A percentile compares a stretch with the other conserved stretches of the same genome.
These are phyloP conservation scores for Metallyticus violacea DNA, from an alignment of 2,888 invertebrate genomes.

Conservation along the genomic window DNA sequence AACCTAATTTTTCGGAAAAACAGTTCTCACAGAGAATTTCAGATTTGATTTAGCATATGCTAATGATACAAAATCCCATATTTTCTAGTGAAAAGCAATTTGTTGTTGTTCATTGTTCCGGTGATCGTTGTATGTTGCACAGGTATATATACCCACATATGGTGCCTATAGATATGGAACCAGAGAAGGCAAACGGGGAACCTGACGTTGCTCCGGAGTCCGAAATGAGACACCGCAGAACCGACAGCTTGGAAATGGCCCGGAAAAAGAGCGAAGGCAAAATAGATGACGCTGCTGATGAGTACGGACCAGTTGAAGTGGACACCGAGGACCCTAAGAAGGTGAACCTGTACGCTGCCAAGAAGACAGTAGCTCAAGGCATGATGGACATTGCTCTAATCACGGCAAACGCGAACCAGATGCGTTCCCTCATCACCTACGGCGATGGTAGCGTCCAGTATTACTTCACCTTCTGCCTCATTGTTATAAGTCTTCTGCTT, in stretches of 20 bases:
- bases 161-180: not conserved
- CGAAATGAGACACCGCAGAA: not conserved
- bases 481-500: slow-evolving; percentile 57
- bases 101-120: too few relatives aligned
- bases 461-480: slow-evolving; percentile 55
- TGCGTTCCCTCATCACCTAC: slow-evolving; percentile 61
- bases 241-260: not conserved
- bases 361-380: slow-evolving; percentile 43
- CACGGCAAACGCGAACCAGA: slow-evolving; percentile 68
- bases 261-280: not conserved
- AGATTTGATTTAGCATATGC: too few relatives aligned
- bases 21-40: too few relatives aligned
- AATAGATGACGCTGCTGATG: not conserved
- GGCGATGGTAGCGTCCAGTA: slow-evolving; percentile 58
- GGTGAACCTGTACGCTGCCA: slow-evolving; percentile 26
- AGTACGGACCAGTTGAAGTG: not conserved
- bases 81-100: too few relatives aligned
- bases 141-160: not conserved
- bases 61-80: too few relatives aligned
- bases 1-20: too few relatives aligned
- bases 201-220: not conserved
- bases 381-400: slow-evolving; percentile 70
- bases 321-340: not conserved
- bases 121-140: too few relatives aligned
- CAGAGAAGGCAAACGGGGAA: not conserved